A percentile compares a stretch with the other conserved stretches of the same genome.
These are phyloP conservation scores for Zoanthus solanderi DNA, from an alignment of 92 coral and sea anemone genomes.

Conservation along the genomic window DNA sequence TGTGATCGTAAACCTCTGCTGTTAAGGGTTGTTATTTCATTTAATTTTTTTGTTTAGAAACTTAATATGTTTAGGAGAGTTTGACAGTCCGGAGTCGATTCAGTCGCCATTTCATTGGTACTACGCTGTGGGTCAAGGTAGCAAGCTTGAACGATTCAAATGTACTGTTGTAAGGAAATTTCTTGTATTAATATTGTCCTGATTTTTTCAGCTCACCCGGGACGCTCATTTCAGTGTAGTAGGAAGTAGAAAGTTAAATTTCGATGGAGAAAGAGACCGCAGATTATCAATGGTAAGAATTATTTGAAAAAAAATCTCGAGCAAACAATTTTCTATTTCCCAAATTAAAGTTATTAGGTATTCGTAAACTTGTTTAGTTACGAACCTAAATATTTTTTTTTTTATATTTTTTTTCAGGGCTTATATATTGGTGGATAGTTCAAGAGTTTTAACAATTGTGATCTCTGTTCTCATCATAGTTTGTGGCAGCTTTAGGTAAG, in stretches of 20 bases:
- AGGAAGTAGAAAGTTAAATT: background rate
- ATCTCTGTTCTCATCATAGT: slow-evolving; percentile 92
- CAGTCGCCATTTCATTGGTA: background rate
- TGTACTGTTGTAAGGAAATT: background rate
- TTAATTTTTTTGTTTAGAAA: background rate
- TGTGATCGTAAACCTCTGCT: background rate
- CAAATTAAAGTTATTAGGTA: background rate
- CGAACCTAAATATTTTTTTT: slow-evolving; percentile 2
- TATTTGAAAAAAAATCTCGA: background rate
- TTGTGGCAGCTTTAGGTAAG: slow-evolving; percentile 96
- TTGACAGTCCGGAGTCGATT: background rate
- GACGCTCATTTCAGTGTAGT: background rate
- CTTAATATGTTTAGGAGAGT: background rate
- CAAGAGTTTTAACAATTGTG: slow-evolving; percentile 86
- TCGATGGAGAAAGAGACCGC: slow-evolving; percentile 69
- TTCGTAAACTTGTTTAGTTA: background rate
- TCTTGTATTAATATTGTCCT: background rate
- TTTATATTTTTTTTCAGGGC: slow-evolving; percentile 71
- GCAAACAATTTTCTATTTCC: background rate
- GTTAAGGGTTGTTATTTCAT: background rate
- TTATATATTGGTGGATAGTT: slow-evolving; percentile 85
- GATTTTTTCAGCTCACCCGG: background rate
- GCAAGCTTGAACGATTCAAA: background rate
- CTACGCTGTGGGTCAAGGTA: background rate
- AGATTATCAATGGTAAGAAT: slow-evolving; percentile 76